Evolutionary conservation across 2,888 invertebrate genomes (phyloP), one percentile per base, ranked within the genome.

Genomic region (Digitonthophagus gazella): DNA sequence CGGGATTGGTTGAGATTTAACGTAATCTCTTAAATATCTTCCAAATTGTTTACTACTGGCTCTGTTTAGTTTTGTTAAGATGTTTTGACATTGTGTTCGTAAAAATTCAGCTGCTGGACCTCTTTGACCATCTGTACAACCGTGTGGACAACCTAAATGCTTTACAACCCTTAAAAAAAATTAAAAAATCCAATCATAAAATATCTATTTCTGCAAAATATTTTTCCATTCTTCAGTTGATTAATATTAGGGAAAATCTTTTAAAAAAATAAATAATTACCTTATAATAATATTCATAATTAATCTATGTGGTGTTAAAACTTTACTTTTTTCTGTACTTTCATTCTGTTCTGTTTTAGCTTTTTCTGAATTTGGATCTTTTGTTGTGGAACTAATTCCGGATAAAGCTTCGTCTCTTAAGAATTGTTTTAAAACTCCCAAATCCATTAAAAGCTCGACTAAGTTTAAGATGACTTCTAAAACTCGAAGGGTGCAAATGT

Each of bases 121-220:
- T 66, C 95, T 82, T 56, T 93, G 90, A 64, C 95, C 95, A 68
- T 93, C 91, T 2, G 89, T 86, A 80, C 98, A 99, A 1, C 97
- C 97, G 82, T 98, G 95, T 0, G 93, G 93, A 81, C 99, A 99
- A 0, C 98, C 98, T 20, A 99, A 85, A 76, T 95, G 94, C 71
- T 93, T 91, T 67, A 97, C 86, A 3, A 96, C 88, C 76, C 96
- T 61, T 73, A 77, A 80, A 56, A 64, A 65, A 19, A 8, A 19
- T 3, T 2, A 8, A 64, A 64, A n/a, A n/a, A n/a, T 1, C 4
- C 61, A 2, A 55, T 19, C 18, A 8, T 61, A 16, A 11, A n/a
- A 11, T 14, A 66, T 58, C 4, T 63, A 64, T 56, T 5, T n/a
- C n/a, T n/a, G n/a, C n/a, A n/a, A n/a, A n/a, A n/a, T 8, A 11